These are phyloP conservation scores for Drymodes brunneopygia DNA, from an alignment of 2,113 vertebrate genomes.

Conservation along the genomic window DNA sequence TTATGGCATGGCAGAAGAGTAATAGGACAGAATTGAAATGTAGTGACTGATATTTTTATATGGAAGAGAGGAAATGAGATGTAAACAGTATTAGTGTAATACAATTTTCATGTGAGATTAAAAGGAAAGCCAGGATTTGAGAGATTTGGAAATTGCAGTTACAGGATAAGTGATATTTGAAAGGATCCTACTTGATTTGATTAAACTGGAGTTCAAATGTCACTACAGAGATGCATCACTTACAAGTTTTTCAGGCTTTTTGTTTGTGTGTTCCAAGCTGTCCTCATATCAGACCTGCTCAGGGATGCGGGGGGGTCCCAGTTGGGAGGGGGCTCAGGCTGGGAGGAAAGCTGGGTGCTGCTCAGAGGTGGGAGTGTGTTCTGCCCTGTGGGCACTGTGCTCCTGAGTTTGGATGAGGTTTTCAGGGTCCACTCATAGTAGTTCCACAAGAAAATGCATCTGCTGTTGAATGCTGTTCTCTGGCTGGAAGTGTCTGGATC, in stretches of 20 bases:
- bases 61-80: conserved; percentile 54
- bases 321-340: not conserved
- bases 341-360: not conserved
- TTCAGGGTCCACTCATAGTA: not conserved
- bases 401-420: not conserved
- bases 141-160: conserved; percentile 71
- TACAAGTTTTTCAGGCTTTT: conserved; percentile 32
- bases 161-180: conserved; percentile 70
- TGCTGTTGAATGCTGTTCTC: not conserved
- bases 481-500: not conserved
- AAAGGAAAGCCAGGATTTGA: conserved; percentile 71
- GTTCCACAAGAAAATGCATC: not conserved
- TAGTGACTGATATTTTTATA: conserved; percentile 50
- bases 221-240: conserved; percentile 55
- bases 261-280: not conserved
- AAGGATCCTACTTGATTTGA: conserved; percentile 67
- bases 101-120: conserved; percentile 71
- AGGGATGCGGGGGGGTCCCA: not conserved
- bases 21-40: not conserved
- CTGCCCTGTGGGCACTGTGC: no score
- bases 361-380: fast-evolving
- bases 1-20: not conserved
- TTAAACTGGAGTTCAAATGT: conserved; percentile 71
- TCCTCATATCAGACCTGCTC: not conserved
- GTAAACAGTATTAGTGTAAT: conserved; percentile 68